Evolutionary conservation across 2,888 invertebrate genomes (phyloP).

Genomic region (Noctuana brunneofusca): DNA sequence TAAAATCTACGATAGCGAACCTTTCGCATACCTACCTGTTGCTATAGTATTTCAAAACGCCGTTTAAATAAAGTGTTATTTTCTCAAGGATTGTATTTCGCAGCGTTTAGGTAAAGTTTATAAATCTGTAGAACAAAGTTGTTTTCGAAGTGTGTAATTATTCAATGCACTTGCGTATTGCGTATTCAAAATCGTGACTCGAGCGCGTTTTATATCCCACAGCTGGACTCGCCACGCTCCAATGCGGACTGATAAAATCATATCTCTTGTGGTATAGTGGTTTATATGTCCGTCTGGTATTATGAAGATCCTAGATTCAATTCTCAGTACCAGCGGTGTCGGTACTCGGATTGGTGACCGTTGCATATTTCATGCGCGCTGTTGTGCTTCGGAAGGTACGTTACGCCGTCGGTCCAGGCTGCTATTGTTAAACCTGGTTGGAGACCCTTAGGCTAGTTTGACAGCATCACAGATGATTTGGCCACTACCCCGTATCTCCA

Average conservation of each 20-base stretch:
- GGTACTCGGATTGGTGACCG: no score
- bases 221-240: background rate
- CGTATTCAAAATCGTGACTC: background rate
- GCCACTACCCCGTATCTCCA: no score
- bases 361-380: no score
- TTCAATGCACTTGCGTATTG: background rate
- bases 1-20: constrained; percentile 13
- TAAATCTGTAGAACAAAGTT: constrained; percentile 3
- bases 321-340: no score
- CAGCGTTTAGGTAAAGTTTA: background rate
- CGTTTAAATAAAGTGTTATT: constrained; percentile 28
- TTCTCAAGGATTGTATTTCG: constrained; percentile 25
- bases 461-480: no score
- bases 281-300: no score
- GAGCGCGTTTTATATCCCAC: background rate
- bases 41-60: constrained; percentile 30
- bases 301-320: no score
- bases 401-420: no score
- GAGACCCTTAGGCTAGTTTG: no score
- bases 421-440: no score
- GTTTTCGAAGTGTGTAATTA: constrained; percentile 1
- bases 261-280: background rate
- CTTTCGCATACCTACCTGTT: background rate
- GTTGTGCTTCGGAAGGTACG: no score
- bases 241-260: background rate